A percentile compares a stretch with the other conserved stretches of the same genome.
Conservation (phyloP, 2,888 invertebrate species). For the Zygogramma bicolorata region DNA sequence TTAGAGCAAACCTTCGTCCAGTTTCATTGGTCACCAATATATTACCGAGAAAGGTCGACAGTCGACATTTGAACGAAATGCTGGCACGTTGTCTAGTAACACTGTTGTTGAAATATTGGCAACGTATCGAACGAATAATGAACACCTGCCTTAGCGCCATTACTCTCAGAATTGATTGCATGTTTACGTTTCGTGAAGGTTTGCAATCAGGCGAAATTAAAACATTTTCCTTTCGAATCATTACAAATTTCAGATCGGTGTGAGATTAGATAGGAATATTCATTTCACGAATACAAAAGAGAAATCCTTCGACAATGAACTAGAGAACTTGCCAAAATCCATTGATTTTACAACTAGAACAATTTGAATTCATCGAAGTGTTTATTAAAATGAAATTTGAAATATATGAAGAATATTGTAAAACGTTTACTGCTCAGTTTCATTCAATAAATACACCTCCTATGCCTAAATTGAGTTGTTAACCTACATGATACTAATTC, state of each 20-base stretch:
- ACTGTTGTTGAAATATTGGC: background rate
- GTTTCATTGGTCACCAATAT: background rate
- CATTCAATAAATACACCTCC: too few relatives aligned
- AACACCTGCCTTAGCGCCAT: background rate
- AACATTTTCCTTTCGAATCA: background rate
- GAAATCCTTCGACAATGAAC: too few relatives aligned
- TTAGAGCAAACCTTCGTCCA: background rate
- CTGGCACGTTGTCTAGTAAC: background rate
- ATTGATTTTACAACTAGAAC: too few relatives aligned
- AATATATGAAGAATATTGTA: too few relatives aligned
- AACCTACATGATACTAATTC: too few relatives aligned
- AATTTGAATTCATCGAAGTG: too few relatives aligned
- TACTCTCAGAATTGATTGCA: background rate
- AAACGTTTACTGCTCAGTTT: too few relatives aligned
- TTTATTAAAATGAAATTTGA: too few relatives aligned
- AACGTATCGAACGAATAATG: background rate
- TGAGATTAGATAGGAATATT: too few relatives aligned
- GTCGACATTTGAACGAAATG: background rate
- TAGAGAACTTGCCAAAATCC: too few relatives aligned
- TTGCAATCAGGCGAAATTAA: background rate
- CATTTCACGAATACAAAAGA: too few relatives aligned
- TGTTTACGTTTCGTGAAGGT: background rate
- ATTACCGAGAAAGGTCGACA: background rate
- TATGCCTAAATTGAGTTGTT: too few relatives aligned
- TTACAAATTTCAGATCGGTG: background rate